Conservation (phyloP, 1,140 invertebrate species). For the Coboldia fuscipes region DNA sequence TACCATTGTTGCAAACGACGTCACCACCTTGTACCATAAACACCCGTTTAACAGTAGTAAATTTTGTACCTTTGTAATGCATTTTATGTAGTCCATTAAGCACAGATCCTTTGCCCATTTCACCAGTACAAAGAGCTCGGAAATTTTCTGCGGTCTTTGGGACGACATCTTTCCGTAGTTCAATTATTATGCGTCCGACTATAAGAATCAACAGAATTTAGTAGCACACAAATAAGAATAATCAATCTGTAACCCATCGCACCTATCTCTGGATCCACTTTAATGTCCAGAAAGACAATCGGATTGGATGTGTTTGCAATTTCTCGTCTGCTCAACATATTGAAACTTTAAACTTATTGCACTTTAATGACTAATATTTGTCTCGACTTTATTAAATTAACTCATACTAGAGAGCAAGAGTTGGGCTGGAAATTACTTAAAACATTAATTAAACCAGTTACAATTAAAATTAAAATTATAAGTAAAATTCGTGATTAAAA, state of each 20-base stretch:
- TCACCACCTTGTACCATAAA: slow-evolving; percentile 77
- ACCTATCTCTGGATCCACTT: slow-evolving; percentile 34
- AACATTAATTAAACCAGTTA: too few species aligned
- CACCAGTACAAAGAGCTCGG: slow-evolving; percentile 68
- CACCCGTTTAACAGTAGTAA: slow-evolving; percentile 52
- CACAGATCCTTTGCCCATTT: slow-evolving; percentile 44
- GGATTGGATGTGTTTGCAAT: too few species aligned
- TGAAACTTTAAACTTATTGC: too few species aligned
- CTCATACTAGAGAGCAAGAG: too few species aligned
- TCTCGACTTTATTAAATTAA: too few species aligned
- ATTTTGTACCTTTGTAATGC: slow-evolving; percentile 51
- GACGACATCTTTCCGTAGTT: slow-evolving; percentile 63
- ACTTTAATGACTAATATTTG: too few species aligned
- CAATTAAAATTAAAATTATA: too few species aligned
- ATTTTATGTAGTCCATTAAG: slow-evolving; percentile 39
- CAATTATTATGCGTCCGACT: slow-evolving; percentile 62
- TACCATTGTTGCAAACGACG: slow-evolving; percentile 49
- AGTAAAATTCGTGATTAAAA: too few species aligned
- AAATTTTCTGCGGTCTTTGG: slow-evolving; percentile 88
- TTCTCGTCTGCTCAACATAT: too few species aligned
- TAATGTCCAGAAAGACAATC: slow-evolving; percentile 44
- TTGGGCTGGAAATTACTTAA: too few species aligned
- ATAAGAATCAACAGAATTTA: slow-evolving; percentile 9
- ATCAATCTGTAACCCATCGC: slow-evolving; percentile 8
- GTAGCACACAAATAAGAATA: slow-evolving; percentile 7